These are phyloP conservation scores for Venusia cambrica DNA, from an alignment of 2,888 invertebrate species.

Conservation along the genomic window DNA sequence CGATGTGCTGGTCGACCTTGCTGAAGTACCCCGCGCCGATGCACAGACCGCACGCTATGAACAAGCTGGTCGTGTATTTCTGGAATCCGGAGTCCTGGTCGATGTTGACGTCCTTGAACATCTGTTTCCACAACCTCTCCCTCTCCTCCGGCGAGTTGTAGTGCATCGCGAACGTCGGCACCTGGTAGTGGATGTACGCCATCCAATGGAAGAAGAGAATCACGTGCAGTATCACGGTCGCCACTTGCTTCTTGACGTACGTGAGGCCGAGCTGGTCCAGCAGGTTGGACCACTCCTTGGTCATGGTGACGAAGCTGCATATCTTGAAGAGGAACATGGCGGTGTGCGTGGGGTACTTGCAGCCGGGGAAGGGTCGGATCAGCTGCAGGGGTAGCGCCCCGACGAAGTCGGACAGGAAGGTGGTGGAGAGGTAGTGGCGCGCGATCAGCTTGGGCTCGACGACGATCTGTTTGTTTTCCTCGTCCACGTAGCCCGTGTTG, in stretches of 20 bases:
- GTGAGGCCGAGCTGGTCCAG: slow-evolving; percentile 44
- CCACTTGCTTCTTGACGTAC: slow-evolving; percentile 37
- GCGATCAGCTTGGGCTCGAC: slow-evolving; percentile 46
- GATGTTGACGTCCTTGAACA: slow-evolving; percentile 28
- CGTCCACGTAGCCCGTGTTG: slow-evolving; percentile 54
- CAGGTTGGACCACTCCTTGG: slow-evolving; percentile 38
- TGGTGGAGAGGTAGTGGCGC: slow-evolving; percentile 38
- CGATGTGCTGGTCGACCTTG: slow-evolving; percentile 35
- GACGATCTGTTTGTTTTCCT: slow-evolving; percentile 44
- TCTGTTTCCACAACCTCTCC: slow-evolving; percentile 36
- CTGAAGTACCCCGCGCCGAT: slow-evolving; percentile 48
- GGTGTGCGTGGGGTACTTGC: slow-evolving; percentile 47
- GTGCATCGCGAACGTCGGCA: slow-evolving; percentile 45
- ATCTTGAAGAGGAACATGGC: slow-evolving; percentile 47
- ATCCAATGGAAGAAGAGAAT: slow-evolving; percentile 57
- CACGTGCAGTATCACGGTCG: slow-evolving; percentile 31
- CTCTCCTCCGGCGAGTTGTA: slow-evolving; percentile 26
- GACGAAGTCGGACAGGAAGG: slow-evolving; percentile 43
- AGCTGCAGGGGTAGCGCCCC: slow-evolving; percentile 49
- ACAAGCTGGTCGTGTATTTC: slow-evolving; percentile 50
- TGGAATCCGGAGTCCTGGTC: slow-evolving; percentile 27
- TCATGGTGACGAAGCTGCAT: slow-evolving; percentile 37
- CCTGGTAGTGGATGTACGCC: slow-evolving; percentile 53
- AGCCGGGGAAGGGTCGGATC: slow-evolving; percentile 35
- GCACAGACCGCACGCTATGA: slow-evolving; percentile 42